Evolutionary conservation across 2,797 vertebrate genomes (phyloP), one percentile per base, ranked within the genome.

Genomic region (Fistularia commersonii): DNA sequence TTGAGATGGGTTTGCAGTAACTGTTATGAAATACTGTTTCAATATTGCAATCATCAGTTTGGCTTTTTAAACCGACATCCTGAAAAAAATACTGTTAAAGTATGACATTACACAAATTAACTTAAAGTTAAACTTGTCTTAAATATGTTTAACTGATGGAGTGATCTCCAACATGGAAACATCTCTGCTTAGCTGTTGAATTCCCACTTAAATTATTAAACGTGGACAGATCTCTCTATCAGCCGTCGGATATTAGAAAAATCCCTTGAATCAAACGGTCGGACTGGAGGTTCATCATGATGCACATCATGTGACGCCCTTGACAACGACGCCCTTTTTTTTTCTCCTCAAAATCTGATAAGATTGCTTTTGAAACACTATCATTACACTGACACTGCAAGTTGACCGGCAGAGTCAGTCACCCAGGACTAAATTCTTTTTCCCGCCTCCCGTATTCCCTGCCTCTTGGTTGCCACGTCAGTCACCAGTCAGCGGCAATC

Each of bases 401-500:
- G 37, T 53, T 40, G 45, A 48, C 57, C 61, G 65, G 53, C 55
- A 60, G 36, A 61, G 9, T 63, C 42, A 60, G 56, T 58, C 55
- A 36, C 57, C 53, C 15, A 35, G 35, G 32, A 50, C 31, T 44
- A 54, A 48, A 8, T 34, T 39, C 37, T 41, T 6, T 41, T 41
- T 38, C 48, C 48, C 12, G 13, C 6, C n/a, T n/a, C n/a, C n/a
- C 47, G 13, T 3, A 11, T n/a, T 6, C 56, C 41, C 51, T 3
- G 35, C 61, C 57, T 61, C 32, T 56, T 54, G 32, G 1, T 47
- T 45, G 64, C 66, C 61, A 52, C 72, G 60, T 71, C 62, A 71
- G 62, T 62, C 69, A 54, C 36, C 8, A 60, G 54, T 61, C 63
- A 67, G 58, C 61, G 58, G 72, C 72, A 47, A 54, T 61, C 73